phyloP scores from a whole-genome alignment of 2,797 vertebrate genomes.

The Malacoraja senta region DNA sequence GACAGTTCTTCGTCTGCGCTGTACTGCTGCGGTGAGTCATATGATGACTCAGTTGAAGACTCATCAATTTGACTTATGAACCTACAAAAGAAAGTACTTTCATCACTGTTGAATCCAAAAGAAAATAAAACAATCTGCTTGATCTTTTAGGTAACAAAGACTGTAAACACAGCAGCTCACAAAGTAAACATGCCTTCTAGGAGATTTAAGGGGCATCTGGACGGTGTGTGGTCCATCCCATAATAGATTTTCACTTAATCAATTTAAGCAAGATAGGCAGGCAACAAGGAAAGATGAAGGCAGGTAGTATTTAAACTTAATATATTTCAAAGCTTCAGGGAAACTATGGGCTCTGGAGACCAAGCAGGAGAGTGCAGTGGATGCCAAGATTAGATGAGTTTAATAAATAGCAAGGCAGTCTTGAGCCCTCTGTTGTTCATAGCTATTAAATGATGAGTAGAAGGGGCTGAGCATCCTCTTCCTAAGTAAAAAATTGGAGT shows the following conservation, averaged over 20 bases:
- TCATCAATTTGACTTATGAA: slow-evolving; percentile 48
- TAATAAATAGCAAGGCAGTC: too few relatives aligned
- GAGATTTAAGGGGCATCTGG: neutral
- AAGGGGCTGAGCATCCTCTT: too few relatives aligned
- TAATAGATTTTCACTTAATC: neutral
- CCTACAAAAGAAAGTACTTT: slow-evolving; percentile 51
- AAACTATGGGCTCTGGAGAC: too few relatives aligned
- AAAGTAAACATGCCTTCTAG: neutral
- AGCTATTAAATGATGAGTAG: too few relatives aligned
- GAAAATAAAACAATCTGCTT: neutral
- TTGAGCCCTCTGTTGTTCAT: too few relatives aligned
- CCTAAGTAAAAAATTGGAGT: too few relatives aligned
- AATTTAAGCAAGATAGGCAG: too few relatives aligned
- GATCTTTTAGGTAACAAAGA: neutral
- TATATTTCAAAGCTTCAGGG: neutral
- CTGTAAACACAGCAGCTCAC: neutral
- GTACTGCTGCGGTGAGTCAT: neutral
- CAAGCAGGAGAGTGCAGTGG: too few relatives aligned
- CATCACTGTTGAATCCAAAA: neutral
- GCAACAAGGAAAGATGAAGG: neutral
- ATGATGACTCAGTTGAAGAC: slow-evolving; percentile 40
- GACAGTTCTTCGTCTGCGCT: neutral
- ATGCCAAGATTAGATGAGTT: too few relatives aligned
- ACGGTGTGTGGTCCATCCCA: neutral
- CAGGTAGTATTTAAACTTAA: neutral